A percentile compares a stretch with the other conserved stretches of the same genome.
Evolutionary conservation across 2,113 vertebrate genomes (phyloP).

Genomic region (Panurus biarmicus): DNA sequence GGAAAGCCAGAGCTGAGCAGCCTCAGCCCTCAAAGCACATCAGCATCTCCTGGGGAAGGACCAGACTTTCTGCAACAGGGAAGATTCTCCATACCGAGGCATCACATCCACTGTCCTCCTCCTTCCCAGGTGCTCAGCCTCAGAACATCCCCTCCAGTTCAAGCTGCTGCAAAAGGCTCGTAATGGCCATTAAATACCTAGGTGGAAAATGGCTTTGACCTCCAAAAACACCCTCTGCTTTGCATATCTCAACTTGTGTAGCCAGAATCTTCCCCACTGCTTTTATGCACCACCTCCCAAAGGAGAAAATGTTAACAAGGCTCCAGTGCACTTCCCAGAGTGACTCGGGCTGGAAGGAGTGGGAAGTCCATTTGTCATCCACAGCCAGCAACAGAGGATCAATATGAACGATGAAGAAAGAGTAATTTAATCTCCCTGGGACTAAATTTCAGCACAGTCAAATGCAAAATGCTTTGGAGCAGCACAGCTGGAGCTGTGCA

Average conservation of each 20-base stretch:
- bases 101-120: background rate
- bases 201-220: background rate
- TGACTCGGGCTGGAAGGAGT: background rate
- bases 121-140: background rate
- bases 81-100: background rate
- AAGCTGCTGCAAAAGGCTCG: background rate
- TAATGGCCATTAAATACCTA: background rate
- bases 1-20: background rate
- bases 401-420: background rate
- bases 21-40: background rate
- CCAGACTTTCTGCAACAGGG: background rate
- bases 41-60: background rate
- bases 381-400: background rate
- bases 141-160: background rate
- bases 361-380: slow-evolving; percentile 26
- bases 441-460: slow-evolving; percentile 12
- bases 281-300: background rate
- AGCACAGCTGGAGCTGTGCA: background rate
- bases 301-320: background rate
- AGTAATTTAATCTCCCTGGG: background rate
- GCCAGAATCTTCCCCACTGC: background rate
- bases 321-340: background rate
- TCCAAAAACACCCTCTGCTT: background rate
- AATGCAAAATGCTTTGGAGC: background rate
- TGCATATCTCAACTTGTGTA: background rate